These are phyloP conservation scores for Rhineura floridana DNA, from an alignment of 2,113 vertebrate species.

Conservation along the genomic window DNA sequence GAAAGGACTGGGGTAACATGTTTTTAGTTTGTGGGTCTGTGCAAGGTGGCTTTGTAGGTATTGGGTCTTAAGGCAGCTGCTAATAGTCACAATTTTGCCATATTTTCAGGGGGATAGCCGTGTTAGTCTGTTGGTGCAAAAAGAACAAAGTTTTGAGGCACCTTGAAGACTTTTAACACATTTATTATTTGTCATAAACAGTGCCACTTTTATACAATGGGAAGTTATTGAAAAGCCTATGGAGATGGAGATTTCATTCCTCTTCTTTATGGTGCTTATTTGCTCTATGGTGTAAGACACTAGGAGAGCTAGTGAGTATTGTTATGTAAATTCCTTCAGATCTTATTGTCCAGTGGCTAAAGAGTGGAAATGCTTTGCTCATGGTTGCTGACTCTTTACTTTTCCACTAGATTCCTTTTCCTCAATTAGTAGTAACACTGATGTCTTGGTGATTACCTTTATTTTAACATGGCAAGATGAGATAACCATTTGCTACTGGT, in stretches of 20 bases:
- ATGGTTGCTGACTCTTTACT: background rate
- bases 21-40: background rate
- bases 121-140: no score
- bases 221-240: background rate
- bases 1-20: background rate
- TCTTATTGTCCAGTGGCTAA: background rate
- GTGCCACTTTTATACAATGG: background rate
- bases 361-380: background rate
- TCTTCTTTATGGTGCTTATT: no score
- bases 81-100: background rate
- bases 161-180: no score
- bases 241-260: background rate
- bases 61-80: background rate
- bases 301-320: background rate
- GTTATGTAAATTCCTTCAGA: background rate
- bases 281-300: background rate
- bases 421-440: background rate
- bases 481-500: background rate
- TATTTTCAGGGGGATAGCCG: background rate
- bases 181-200: background rate
- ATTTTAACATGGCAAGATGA: background rate
- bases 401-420: background rate
- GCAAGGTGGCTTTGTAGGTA: background rate
- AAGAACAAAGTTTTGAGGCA: no score
- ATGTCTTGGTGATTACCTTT: background rate